A percentile compares a stretch with the other conserved stretches of the same genome.
Evolutionary conservation across 2,888 invertebrate species (phyloP).

Genomic region (Amphimallon solstitiale): DNA sequence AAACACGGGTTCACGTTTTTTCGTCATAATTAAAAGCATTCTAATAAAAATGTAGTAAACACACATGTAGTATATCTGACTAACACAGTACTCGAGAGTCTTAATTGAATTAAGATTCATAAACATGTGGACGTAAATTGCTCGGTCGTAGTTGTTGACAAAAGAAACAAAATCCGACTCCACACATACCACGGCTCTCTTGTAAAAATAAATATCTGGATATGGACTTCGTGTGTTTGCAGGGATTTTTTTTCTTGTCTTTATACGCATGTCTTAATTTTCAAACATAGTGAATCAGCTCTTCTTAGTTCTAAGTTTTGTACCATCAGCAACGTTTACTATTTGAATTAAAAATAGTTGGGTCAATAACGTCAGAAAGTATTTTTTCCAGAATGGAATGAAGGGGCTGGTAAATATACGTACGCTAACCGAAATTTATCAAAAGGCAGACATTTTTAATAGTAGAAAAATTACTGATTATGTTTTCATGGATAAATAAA

Average conservation of each 20-base stretch:
- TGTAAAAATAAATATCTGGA: conserved; percentile 32
- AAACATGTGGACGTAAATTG: conserved; percentile 32
- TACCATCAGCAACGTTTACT: no score
- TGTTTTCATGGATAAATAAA: no score
- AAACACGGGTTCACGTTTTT: no score
- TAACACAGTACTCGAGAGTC: conserved; percentile 6
- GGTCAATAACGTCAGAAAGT: no score
- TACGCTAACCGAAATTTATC: no score
- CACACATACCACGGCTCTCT: conserved; percentile 12
- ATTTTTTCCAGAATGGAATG: no score
- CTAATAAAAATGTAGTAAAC: not conserved
- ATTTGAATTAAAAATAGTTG: no score
- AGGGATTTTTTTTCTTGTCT: not conserved
- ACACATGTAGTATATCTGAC: not conserved
- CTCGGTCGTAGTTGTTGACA: conserved; percentile 21
- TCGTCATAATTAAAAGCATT: not conserved
- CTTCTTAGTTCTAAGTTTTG: no score
- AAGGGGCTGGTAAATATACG: no score
- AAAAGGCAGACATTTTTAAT: no score
- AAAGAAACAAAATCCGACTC: conserved; percentile 29
- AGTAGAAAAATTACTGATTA: no score
- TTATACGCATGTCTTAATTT: not conserved
- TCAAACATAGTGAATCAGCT: not conserved
- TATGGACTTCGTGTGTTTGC: conserved; percentile 24
- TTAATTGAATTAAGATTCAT: conserved; percentile 34